Evolutionary conservation across 2,888 invertebrate species (phyloP).

Genomic region (Notocelia uddmanniana): DNA sequence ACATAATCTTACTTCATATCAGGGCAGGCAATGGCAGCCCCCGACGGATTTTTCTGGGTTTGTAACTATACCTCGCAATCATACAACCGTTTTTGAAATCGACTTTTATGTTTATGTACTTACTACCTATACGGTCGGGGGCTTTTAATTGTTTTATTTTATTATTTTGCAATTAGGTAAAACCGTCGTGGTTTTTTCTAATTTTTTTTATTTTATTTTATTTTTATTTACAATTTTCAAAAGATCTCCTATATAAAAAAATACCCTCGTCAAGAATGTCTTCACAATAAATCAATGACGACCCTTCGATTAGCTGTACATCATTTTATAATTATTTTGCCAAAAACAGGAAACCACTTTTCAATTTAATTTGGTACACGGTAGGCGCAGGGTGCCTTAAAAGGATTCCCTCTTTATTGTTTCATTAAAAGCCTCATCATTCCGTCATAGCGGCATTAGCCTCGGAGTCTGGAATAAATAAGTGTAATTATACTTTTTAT

Average conservation of each 20-base stretch:
- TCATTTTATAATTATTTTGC: slow-evolving; percentile 21
- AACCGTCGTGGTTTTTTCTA: too few relatives aligned
- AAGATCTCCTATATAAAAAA: neutral
- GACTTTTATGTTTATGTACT: too few relatives aligned
- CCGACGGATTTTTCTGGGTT: too few relatives aligned
- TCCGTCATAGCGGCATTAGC: slow-evolving; percentile 44
- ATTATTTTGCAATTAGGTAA: too few relatives aligned
- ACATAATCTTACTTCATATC: too few relatives aligned
- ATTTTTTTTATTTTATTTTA: too few relatives aligned
- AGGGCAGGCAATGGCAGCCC: too few relatives aligned
- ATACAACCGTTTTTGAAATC: too few relatives aligned
- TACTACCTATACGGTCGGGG: too few relatives aligned
- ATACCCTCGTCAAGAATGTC: too few relatives aligned
- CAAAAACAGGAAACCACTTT: slow-evolving; percentile 27
- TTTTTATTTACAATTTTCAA: neutral
- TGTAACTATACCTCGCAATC: too few relatives aligned
- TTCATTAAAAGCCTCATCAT: slow-evolving; percentile 61
- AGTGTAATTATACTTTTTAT: slow-evolving; percentile 51
- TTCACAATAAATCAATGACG: neutral
- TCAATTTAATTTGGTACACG: slow-evolving; percentile 27
- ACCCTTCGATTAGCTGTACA: neutral
- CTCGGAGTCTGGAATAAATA: slow-evolving; percentile 54
- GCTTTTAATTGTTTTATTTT: too few relatives aligned
- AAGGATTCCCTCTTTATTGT: slow-evolving; percentile 53
- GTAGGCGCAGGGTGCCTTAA: slow-evolving; percentile 51